Percentiles rank a stretch among this genome's conserved stretches.
Conservation (phyloP, 2,888 invertebrate genomes). For the Rotaria macrura region DNA sequence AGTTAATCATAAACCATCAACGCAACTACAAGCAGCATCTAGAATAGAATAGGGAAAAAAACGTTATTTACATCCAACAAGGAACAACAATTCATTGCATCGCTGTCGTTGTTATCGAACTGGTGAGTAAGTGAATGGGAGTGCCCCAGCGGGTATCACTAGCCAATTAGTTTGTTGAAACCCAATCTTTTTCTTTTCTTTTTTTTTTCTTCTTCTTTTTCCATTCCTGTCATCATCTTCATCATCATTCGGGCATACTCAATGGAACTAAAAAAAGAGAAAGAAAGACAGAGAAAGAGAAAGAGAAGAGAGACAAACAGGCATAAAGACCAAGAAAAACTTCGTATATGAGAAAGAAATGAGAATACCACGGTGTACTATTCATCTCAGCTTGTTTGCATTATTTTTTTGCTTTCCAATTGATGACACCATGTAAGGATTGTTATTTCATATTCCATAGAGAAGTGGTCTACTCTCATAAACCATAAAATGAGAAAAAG, state of each 20-base stretch:
- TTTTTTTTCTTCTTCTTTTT: not conserved
- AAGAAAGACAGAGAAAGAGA: too few species aligned
- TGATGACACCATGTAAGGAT: not conserved
- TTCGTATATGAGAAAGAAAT: not conserved
- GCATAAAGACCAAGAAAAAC: not conserved
- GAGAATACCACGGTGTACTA: not conserved
- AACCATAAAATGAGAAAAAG: not conserved
- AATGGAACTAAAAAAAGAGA: not conserved
- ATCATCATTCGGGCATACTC: not conserved
- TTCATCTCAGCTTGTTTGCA: not conserved
- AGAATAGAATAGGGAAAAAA: not conserved
- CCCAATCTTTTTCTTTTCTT: not conserved
- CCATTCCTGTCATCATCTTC: not conserved
- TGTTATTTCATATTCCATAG: not conserved
- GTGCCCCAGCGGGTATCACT: not conserved
- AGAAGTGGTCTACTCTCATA: not conserved
- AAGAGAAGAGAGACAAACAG: not conserved
- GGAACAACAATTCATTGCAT: not conserved
- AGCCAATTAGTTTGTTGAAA: not conserved
- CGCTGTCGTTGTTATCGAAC: not conserved
- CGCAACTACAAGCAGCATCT: not conserved
- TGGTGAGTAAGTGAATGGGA: not conserved
- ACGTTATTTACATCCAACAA: not conserved
- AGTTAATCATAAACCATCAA: not conserved
- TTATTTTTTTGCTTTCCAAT: not conserved